Evolutionary conservation across 2,888 invertebrate genomes (phyloP).

Genomic region (Dryocosmus kuriphilus): DNA sequence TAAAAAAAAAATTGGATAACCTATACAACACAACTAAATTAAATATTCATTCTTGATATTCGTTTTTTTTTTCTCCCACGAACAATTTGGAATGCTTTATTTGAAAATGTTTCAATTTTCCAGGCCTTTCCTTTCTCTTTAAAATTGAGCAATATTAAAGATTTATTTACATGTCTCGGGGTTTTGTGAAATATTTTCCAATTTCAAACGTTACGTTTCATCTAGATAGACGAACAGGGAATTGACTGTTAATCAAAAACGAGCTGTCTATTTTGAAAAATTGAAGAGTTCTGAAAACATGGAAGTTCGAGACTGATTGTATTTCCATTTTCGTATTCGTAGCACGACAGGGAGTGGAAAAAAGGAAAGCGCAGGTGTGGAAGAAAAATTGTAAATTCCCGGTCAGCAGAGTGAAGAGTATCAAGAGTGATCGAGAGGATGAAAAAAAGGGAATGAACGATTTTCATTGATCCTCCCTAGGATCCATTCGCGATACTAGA

Average conservation of each 20-base stretch:
- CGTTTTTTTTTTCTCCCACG: no score
- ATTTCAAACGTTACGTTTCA: not conserved
- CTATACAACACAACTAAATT: no score
- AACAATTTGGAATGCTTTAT: no score
- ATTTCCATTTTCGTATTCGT: constrained; percentile 13
- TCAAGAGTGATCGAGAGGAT: constrained; percentile 18
- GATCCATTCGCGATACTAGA: constrained; percentile 12
- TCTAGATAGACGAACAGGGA: not conserved
- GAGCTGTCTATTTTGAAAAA: constrained; percentile 9
- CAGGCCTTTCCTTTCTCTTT: no score
- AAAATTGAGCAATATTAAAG: not conserved
- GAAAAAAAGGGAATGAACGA: constrained; percentile 1
- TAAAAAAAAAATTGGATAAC: not conserved
- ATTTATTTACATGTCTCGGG: not conserved
- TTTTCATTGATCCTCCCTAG: constrained; percentile 21
- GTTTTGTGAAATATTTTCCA: not conserved
- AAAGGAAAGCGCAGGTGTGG: constrained; percentile 2
- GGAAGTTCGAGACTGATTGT: constrained; percentile 6
- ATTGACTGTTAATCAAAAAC: not conserved
- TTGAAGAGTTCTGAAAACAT: constrained; percentile 18
- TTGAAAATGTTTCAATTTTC: no score
- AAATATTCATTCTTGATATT: no score
- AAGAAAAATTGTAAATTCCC: constrained; percentile 24
- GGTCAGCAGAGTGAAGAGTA: constrained; percentile 28
- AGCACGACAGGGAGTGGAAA: not conserved